Conservation (phyloP, 1,140 invertebrate genomes). For the Rhyzopertha dominica region DNA sequence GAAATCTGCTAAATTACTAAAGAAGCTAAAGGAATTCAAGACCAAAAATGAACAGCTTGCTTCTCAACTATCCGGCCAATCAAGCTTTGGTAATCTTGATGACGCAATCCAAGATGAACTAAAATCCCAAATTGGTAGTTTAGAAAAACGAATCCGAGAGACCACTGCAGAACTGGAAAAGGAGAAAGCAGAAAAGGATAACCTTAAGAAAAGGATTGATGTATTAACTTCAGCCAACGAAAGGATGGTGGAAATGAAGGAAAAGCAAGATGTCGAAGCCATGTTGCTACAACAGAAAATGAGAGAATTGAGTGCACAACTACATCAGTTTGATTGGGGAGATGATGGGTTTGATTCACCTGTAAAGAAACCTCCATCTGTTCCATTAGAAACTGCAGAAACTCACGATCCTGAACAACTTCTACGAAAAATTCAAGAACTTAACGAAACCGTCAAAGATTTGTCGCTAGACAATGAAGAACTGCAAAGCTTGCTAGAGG, state of each 20-base stretch:
- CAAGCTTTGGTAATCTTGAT: slow-evolving; percentile 60
- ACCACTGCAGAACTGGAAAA: slow-evolving; percentile 53
- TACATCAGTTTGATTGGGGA: slow-evolving; percentile 57
- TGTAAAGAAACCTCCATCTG: slow-evolving; percentile 9
- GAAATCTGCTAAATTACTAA: slow-evolving; percentile 65
- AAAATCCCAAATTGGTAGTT: slow-evolving; percentile 56
- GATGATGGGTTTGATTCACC: slow-evolving; percentile 33
- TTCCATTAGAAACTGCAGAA: slow-evolving; percentile 1
- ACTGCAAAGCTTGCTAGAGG: slow-evolving; percentile 60
- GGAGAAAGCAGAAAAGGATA: slow-evolving; percentile 60
- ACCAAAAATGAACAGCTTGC: slow-evolving; percentile 57
- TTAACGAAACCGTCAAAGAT: slow-evolving; percentile 55
- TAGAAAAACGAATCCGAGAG: slow-evolving; percentile 62
- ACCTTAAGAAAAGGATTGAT: slow-evolving; percentile 64
- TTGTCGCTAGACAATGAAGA: slow-evolving; percentile 66
- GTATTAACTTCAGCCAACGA: slow-evolving; percentile 73
- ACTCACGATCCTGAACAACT: not conserved
- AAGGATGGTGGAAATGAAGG: slow-evolving; percentile 69
- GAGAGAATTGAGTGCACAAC: slow-evolving; percentile 58
- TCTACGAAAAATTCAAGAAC: slow-evolving; percentile 42
- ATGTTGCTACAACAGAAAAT: slow-evolving; percentile 60
- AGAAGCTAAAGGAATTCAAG: slow-evolving; percentile 70
- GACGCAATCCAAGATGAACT: slow-evolving; percentile 71
- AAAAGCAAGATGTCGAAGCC: slow-evolving; percentile 68
- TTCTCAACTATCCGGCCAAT: slow-evolving; percentile 36